These are phyloP conservation scores for Ptychobarbus kaznakovi DNA, from an alignment of 2,797 vertebrate genomes.

Conservation along the genomic window DNA sequence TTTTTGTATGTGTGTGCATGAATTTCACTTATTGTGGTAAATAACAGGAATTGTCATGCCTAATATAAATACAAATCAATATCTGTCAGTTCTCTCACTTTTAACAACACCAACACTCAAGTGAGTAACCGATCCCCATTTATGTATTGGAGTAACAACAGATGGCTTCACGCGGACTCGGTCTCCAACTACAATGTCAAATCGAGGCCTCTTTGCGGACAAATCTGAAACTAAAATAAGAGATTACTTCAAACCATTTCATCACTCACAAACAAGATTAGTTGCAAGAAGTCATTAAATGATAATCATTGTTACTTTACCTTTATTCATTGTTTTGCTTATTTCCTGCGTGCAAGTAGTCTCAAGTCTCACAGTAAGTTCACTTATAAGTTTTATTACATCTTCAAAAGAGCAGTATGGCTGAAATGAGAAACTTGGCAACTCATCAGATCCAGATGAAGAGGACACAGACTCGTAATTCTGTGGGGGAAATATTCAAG, in stretches of 20 bases:
- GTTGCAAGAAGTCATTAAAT: not conserved
- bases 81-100: slow-evolving; percentile 5
- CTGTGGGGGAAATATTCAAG: slow-evolving; percentile 6
- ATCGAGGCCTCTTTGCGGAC: not conserved
- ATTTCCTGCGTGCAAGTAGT: slow-evolving; percentile 32
- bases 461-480: slow-evolving; percentile 35
- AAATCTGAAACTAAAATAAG: slow-evolving; percentile 21
- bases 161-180: slow-evolving; percentile 42
- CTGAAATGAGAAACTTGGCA: not conserved
- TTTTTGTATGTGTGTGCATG: not conserved
- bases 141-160: slow-evolving; percentile 35
- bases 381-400: slow-evolving; percentile 2
- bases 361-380: slow-evolving; percentile 44
- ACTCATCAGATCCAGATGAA: slow-evolving; percentile 11
- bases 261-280: not conserved
- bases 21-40: not conserved
- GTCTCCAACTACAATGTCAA: slow-evolving; percentile 40
- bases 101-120: slow-evolving; percentile 40
- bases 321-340: slow-evolving; percentile 17
- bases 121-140: slow-evolving; percentile 51
- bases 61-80: not conserved
- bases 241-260: not conserved
- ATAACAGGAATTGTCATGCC: not conserved
- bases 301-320: not conserved
- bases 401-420: slow-evolving; percentile 28